Base-by-base conservation (phyloP, 2,797 vertebrate genomes). In the Synanceia verrucosa region DNA sequence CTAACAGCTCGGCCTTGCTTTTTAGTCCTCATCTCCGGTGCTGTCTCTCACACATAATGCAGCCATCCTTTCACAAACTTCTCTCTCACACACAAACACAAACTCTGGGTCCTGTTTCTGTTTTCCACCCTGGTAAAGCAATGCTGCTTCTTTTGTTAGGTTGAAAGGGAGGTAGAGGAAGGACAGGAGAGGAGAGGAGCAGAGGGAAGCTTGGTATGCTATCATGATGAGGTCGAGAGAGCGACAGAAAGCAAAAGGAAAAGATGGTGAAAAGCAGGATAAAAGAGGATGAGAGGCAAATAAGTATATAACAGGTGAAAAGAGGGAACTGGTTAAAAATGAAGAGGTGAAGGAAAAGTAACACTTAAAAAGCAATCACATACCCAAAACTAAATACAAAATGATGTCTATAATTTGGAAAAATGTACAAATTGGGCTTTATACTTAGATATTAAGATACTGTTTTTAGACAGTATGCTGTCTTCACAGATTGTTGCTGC, bases 61-160 rank as follows among this genome's bases (percentile, higher is more conserved):
- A 65, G 29, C n/a, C n/a, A n/a, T n/a, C n/a, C n/a, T n/a, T n/a
- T n/a, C 34, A 28, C 47, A 56, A 65, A 60, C 33, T 21, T 63
- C 18, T 39, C 29, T 41, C 41, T 2, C 39, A 64, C 4, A 43
- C 28, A 78, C 34, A 19, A 56, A 55, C 51, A 51, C 14, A 59
- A 39, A 52, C 29, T 70, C 39, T 53, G 28, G 37, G 62, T 23
- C 21, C 51, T 21, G 60, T 33, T 41, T 73, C 57, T 58, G 56
- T 70, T 76, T 62, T 56, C 31, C 55, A 55, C 28, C 29, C 44
- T 19, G 43, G 53, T 55, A 56, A 71, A 82, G 50, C 65, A 86
- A 57, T 39, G 69, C 43, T 78, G 62, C 71, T 70, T 36, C 52
- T 73, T 66, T 47, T 76, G 59, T 51, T 41, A 62, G 53, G 24